Evolutionary conservation across 1,140 invertebrate genomes (phyloP).

Genomic region (Atopsyche davidsoni): DNA sequence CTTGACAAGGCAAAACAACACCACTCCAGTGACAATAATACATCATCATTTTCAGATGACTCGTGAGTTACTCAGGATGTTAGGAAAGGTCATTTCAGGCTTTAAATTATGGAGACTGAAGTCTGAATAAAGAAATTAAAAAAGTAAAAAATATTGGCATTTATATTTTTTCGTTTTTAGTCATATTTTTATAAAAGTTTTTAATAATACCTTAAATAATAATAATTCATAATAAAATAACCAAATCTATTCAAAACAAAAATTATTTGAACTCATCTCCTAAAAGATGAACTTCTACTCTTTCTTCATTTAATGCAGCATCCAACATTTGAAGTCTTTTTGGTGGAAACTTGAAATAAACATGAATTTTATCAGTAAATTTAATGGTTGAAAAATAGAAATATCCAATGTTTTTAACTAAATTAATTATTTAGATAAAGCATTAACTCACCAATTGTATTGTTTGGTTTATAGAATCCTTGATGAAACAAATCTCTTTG

Average conservation of each 20-base stretch:
- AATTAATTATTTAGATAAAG: not conserved
- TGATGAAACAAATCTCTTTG: conserved; percentile 36
- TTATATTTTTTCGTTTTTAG: not conserved
- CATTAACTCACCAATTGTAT: conserved; percentile 11
- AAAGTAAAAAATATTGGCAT: not conserved
- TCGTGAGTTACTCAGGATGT: no score
- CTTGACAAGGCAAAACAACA: no score
- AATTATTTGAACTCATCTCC: not conserved
- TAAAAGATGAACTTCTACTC: not conserved
- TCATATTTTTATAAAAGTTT: not conserved
- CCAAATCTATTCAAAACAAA: not conserved
- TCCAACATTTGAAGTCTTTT: not conserved
- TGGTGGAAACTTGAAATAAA: not conserved
- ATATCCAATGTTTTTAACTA: not conserved
- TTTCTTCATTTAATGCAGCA: not conserved
- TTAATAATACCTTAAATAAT: not conserved
- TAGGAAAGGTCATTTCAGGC: no score
- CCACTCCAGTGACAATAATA: no score
- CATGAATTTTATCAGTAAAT: not conserved
- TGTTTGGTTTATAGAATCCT: conserved; percentile 31
- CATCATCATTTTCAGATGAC: no score
- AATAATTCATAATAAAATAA: not conserved
- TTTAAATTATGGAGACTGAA: not conserved
- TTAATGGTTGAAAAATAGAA: not conserved
- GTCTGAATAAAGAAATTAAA: not conserved